Base-by-base conservation (phyloP, 2,888 invertebrate genomes). In the Trichogramma evanescens region DNA sequence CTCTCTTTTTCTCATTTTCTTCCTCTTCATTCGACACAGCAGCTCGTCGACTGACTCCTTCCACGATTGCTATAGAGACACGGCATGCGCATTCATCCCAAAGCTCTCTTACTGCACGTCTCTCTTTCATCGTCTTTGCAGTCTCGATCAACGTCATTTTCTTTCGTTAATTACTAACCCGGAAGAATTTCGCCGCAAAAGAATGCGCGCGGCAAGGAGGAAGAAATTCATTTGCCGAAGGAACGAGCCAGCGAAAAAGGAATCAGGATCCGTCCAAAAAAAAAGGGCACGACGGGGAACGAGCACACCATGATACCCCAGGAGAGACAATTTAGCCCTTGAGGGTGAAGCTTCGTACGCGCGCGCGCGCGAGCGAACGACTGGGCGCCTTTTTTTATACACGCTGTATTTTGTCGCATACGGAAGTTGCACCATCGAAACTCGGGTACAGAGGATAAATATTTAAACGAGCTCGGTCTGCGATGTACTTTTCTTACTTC, bases 391-490 rank as follows among this genome's bases (percentile, higher is more conserved):
- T 54, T 63, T 55, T 42, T 54, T 50, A 55, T 50, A 26, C 55
- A 38, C 38, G 50, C 48, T 53, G 50, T 51, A 52, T 46, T 57
- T 63, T 63, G 62, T 57, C 59, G 48, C 45, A 8, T 6, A 7
- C 39, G 44, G 41, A 53, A 26, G 26, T 26, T 26, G 26, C 26
- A 26, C 26, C 26, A 26, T 26, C 48, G 45, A 26, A 60, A 56
- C 56, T 58, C 56, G 52, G 43, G 54, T 52, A 26, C 50, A 43
- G 44, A 58, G 61, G 62, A 68, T 71, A 74, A 74, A 73, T 71
- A 74, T 74, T 71, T 66, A 70, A 72, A 67, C 58, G 67, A 59
- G 65, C 52, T 60, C 62, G 63, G 45, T 6, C n/a, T 10, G 41
- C 46, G 45, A 45, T n/a, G 45, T n/a, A 45, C 9, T 13, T 46